These are phyloP conservation scores for Otolemur crassicaudatus DNA, from an alignment of 2,797 vertebrate genomes.

Conservation along the genomic window DNA sequence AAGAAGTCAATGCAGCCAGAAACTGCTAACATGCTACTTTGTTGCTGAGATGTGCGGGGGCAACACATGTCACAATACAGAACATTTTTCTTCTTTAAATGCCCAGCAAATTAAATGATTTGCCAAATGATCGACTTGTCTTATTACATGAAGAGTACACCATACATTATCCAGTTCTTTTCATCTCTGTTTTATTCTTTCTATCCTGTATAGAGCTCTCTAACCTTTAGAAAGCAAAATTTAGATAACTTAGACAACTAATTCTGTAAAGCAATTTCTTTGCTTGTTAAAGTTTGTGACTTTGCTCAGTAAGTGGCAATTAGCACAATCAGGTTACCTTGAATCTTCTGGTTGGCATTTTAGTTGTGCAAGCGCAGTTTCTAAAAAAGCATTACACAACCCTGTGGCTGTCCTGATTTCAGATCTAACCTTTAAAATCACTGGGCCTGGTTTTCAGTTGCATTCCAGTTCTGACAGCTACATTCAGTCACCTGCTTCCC, in stretches of 20 bases:
- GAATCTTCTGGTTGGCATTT: conserved; percentile 7
- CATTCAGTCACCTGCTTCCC: not conserved
- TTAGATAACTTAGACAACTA: not conserved
- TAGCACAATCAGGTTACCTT: not conserved
- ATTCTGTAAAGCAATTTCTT: conserved; percentile 30
- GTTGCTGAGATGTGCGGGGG: not conserved
- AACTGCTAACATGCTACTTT: not conserved
- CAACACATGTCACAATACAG: not conserved
- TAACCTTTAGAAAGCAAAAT: not conserved
- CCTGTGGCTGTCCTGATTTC: not conserved
- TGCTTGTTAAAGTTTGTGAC: not conserved
- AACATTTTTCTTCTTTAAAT: not conserved
- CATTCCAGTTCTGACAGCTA: not conserved
- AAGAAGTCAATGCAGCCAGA: conserved; percentile 6
- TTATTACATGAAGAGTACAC: not conserved
- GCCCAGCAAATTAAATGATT: not conserved
- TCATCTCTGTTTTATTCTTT: not conserved
- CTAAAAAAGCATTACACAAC: not conserved
- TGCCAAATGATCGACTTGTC: not conserved
- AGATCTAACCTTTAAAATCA: conserved; percentile 39
- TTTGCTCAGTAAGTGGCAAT: not conserved
- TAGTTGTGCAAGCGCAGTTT: not conserved
- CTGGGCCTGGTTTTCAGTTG: conserved; percentile 36
- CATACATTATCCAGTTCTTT: not conserved
- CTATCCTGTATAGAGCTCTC: not conserved